Evolutionary conservation across 2,888 invertebrate species (phyloP), one percentile per base, ranked within the genome.

Genomic region (Acrobasis consociella): DNA sequence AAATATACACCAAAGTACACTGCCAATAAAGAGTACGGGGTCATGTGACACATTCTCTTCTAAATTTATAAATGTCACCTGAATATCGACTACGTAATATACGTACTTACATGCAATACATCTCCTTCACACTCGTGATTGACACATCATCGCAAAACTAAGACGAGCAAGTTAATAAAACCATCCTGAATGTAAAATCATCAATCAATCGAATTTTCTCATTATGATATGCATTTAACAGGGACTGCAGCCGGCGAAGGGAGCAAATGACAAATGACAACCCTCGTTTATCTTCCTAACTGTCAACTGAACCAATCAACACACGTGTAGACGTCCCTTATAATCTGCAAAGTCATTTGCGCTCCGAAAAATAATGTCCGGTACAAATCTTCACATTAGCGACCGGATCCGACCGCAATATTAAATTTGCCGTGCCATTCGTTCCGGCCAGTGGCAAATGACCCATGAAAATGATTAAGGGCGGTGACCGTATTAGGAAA

Each of bases 251-350:
- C 82, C 76, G 81, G 83, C 82, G 78, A 81, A 82, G 84, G 81
- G 80, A 82, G 71, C 70, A 78, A 85, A 86, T 88, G 91, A 91
- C 89, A 89, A 91, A 91, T 89, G 91, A 87, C 87, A 78, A 71
- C 75, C 82, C 86, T 87, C 88, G 79, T 91, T 86, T 86, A 90
- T 91, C 91, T 90, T 90, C 89, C 83, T 88, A 89, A 87, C 89
- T 90, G 91, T 91, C 91, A 90, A 77, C 81, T 69, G 71, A 85
- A 83, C 89, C 87, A 89, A 90, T 91, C 89, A 87, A 85, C 88
- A 84, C 86, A 86, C 85, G 86, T 86, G 86, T 81, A 82, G 76
- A 75, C 75, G 77, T 72, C 77, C 77, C 77, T 81, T 80, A 76
- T 72, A 74, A 73, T 73, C 67, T 67, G 68, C 71, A 65, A 66